Base-by-base conservation (phyloP, 2,888 invertebrate species). In the Congeria kusceri region DNA sequence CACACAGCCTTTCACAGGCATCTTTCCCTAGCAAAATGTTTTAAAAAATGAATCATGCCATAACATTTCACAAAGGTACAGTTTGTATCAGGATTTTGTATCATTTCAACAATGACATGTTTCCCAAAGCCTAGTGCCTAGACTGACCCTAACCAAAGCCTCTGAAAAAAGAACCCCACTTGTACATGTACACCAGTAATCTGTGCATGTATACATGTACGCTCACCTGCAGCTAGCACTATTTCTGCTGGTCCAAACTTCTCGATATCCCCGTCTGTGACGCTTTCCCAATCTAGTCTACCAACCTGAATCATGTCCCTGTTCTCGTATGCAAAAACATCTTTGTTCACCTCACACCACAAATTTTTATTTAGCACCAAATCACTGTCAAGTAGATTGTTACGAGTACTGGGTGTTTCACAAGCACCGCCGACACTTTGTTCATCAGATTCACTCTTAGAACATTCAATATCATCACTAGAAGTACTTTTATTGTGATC, bases 141-240 rank as follows among this genome's bases (percentile, higher is more conserved):
- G n/a, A n/a, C n/a, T n/a, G n/a, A n/a, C n/a, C n/a, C n/a, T n/a
- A n/a, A n/a, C n/a, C n/a, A n/a, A n/a, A n/a, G n/a, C n/a, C n/a
- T n/a, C n/a, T n/a, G n/a, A n/a, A n/a, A n/a, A n/a, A n/a, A n/a
- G n/a, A n/a, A n/a, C n/a, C n/a, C n/a, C n/a, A n/a, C n/a, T n/a
- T n/a, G n/a, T n/a, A n/a, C n/a, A n/a, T n/a, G n/a, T n/a, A n/a
- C n/a, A n/a, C n/a, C n/a, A n/a, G n/a, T n/a, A n/a, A n/a, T n/a
- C n/a, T n/a, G n/a, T n/a, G n/a, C n/a, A n/a, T n/a, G n/a, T n/a
- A n/a, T n/a, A n/a, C n/a, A n/a, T n/a, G n/a, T n/a, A n/a, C n/a
- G n/a, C 56, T 23, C 62, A 90, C 91, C 91, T 86, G 91, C 90
- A 46, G 90, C 91, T 28, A 91, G 67, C 29, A 91, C 85, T 15